A percentile compares a stretch with the other conserved stretches of the same genome.
These are phyloP conservation scores for Brachynemurus nebulosus DNA, from an alignment of 2,888 invertebrate species.

Conservation along the genomic window DNA sequence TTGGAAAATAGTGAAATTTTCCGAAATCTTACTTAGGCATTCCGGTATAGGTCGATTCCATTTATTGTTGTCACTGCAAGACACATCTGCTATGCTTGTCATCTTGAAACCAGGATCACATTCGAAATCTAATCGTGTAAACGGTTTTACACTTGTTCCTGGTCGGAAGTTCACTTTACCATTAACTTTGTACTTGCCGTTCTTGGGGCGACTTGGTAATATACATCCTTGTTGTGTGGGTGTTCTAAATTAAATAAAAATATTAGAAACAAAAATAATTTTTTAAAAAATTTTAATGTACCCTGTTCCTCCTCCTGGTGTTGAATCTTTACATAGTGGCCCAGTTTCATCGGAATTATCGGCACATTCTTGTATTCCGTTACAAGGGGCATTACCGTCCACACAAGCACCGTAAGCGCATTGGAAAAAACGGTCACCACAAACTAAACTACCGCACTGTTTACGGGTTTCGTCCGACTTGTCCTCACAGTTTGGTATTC, in stretches of 20 bases:
- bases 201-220: not conserved
- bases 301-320: not conserved
- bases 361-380: conserved; percentile 33
- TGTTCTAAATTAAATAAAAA: not conserved
- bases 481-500: not conserved
- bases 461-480: not conserved
- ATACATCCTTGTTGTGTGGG: not conserved
- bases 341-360: conserved; percentile 7
- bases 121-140: not conserved
- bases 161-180: not conserved
- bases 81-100: not conserved
- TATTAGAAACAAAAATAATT: not conserved
- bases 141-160: not conserved
- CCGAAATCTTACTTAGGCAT: conserved; percentile 3
- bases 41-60: conserved; percentile 2
- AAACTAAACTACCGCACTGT: not conserved
- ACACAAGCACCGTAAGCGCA: conserved; percentile 5
- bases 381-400: conserved; percentile 34
- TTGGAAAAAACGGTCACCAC: not conserved
- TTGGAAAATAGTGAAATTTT: too few relatives aligned
- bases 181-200: not conserved
- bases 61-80: not conserved
- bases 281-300: not conserved
- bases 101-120: not conserved
- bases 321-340: not conserved